A percentile compares a stretch with the other conserved stretches of the same genome.
phyloP scores from a whole-genome alignment of 37 sponge, comb jelly and placozoan species.

The Trichoplax adhaerens region DNA sequence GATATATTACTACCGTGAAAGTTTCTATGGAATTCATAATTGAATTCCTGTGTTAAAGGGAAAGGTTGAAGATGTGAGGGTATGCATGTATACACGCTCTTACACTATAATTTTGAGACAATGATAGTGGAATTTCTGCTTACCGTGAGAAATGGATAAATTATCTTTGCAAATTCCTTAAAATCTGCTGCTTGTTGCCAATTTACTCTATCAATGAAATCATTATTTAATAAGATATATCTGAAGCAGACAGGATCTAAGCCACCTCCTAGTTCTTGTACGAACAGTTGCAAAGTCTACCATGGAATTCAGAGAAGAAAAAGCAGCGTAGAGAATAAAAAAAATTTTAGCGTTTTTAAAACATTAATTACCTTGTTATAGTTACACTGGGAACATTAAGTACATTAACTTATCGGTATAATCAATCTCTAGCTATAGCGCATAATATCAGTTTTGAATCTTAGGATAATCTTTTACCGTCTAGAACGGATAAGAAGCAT shows the following conservation, averaged over 20 bases:
- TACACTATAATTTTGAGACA: too few species aligned
- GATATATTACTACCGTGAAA: too few species aligned
- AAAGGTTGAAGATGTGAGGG: too few species aligned
- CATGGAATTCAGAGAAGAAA: not conserved
- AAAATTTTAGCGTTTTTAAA: not conserved
- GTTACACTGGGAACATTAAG: not conserved
- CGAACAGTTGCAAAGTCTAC: constrained; percentile 27
- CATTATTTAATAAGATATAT: constrained; percentile 29
- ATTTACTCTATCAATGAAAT: constrained; percentile 9
- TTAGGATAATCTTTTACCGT: too few species aligned
- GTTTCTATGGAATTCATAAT: too few species aligned
- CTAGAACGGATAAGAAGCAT: too few species aligned
- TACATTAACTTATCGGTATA: not conserved
- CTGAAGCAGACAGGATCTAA: constrained; percentile 27
- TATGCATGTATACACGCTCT: too few species aligned
- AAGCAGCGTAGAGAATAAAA: not conserved
- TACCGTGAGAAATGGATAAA: constrained; percentile 44
- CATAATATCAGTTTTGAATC: too few species aligned
- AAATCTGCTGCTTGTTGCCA: constrained; percentile 28
- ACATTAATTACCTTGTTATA: not conserved
- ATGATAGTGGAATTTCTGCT: too few species aligned
- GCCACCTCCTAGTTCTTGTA: constrained; percentile 14
- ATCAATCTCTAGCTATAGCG: too few species aligned
- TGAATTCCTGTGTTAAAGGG: too few species aligned
- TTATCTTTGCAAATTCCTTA: constrained; percentile 3